Conservation (phyloP, 2,888 invertebrate genomes). For the Teleiodes luculella region DNA sequence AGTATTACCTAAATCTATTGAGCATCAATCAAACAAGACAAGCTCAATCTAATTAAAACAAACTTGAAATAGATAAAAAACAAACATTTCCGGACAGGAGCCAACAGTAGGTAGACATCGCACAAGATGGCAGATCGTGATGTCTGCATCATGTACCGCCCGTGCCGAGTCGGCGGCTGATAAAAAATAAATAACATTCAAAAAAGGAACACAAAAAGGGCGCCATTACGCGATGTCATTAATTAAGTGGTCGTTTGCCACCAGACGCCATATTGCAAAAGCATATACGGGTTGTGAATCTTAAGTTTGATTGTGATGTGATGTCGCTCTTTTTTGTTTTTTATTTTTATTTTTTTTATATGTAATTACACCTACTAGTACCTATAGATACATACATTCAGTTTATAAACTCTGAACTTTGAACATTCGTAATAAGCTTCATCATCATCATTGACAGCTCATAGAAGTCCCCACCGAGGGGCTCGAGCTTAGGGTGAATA, state of each 20-base stretch:
- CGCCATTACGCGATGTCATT: slow-evolving; percentile 61
- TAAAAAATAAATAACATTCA: slow-evolving; percentile 24
- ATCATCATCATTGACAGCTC: no score
- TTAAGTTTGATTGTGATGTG: not conserved
- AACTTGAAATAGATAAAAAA: slow-evolving; percentile 35
- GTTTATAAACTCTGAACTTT: no score
- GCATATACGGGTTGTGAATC: no score
- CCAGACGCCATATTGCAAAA: slow-evolving; percentile 22
- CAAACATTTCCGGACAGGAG: slow-evolving; percentile 55
- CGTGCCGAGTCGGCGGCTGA: slow-evolving; percentile 18
- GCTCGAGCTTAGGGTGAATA: no score
- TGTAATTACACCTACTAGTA: no score
- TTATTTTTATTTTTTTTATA: not conserved
- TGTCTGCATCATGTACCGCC: slow-evolving; percentile 49
- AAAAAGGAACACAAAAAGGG: slow-evolving; percentile 38
- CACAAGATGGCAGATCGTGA: slow-evolving; percentile 59
- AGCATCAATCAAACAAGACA: no score
- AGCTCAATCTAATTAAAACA: not conserved
- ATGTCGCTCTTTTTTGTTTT: not conserved
- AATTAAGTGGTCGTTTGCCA: slow-evolving; percentile 48
- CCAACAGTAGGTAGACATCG: slow-evolving; percentile 57
- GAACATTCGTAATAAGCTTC: no score
- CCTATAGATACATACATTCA: no score
- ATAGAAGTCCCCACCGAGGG: no score
- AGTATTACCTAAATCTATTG: not conserved